Evolutionary conservation across 2,113 vertebrate genomes (phyloP), one percentile per base, ranked within the genome.

Genomic region (Thunnus maccoyii): DNA sequence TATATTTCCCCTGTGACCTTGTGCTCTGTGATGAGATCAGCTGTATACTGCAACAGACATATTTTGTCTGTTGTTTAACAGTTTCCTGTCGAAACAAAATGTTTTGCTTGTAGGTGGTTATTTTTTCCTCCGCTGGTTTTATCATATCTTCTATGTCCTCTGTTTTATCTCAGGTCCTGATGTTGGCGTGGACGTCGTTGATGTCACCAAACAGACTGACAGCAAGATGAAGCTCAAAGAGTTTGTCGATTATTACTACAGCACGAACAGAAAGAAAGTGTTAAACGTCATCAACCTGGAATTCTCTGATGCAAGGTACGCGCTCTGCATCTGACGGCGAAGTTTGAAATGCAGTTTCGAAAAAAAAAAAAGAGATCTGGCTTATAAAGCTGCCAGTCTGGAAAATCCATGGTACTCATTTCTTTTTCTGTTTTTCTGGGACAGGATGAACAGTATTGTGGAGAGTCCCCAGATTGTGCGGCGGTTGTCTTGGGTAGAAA

Each of bases 181-280:
- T 78, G 95, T 97, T 27, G 95, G 93, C 0, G 97, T 99, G 63
- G 98, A 99, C 10, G 98, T 99, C n/a, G 95, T 98, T 0, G 98
- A 99, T 5, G 98, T 99, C 85, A 97, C 97, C 82, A 99, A 98
- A 89, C 98, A 99, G 95, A 98, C 96, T 1, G 96, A 98, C 82
- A 96, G 97, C 94, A 96, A 97, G 91, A 99, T 99, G 98, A 99
- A 99, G 82, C 94, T 99, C 16, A 99, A 99, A 91, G 98, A 99
- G 83, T 99, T 99, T 93, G 98, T 99, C 22, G 98, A 99, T 92
- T 99, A 96, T 76, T 99, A 99, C 91, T 99, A 99, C 83, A 99
- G 98, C 92, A 99, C 98, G 69, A 99, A 97, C 95, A 95, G 98
- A 80, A 99, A 98, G 93, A 96, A 98, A 61, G 98, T 99, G 25